phyloP scores from a whole-genome alignment of 1,140 invertebrate genomes.

The Drosophila punjabiensis region DNA sequence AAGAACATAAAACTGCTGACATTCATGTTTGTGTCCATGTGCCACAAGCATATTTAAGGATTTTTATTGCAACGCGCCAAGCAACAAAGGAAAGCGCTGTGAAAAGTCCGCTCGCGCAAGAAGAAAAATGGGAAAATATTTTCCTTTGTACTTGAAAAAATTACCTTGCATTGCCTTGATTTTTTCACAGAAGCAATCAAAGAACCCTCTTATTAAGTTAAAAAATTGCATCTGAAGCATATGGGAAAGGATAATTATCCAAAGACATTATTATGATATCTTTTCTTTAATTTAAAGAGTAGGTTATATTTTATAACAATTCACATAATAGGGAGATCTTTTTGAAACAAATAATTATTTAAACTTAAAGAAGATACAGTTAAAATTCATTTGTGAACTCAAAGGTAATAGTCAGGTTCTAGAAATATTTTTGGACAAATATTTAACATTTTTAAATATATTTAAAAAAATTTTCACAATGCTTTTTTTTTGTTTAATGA shows the following conservation, averaged over 20 bases:
- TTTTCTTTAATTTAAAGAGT: background rate
- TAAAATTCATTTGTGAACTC: background rate
- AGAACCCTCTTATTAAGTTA: background rate
- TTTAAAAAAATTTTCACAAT: background rate
- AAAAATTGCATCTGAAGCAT: background rate
- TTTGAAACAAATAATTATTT: background rate
- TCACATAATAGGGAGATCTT: background rate
- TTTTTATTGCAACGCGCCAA: slow-evolving; percentile 41
- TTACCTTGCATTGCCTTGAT: background rate
- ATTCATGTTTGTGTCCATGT: slow-evolving; percentile 49
- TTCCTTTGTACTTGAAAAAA: background rate
- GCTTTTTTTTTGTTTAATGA: rapidly evolving
- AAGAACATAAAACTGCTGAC: slow-evolving; percentile 58
- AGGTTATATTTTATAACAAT: background rate
- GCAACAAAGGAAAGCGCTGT: slow-evolving; percentile 52
- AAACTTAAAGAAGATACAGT: no score
- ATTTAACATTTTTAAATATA: background rate
- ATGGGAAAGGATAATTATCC: background rate
- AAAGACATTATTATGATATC: background rate
- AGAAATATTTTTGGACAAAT: background rate
- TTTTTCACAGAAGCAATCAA: background rate
- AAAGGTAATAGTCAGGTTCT: background rate
- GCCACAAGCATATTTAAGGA: slow-evolving; percentile 59
- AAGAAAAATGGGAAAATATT: slow-evolving; percentile 29
- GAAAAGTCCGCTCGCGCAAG: slow-evolving; percentile 40